Evolutionary conservation across 2,888 invertebrate species (phyloP), one percentile per base, ranked within the genome.

Genomic region (Ormia ochracea): DNA sequence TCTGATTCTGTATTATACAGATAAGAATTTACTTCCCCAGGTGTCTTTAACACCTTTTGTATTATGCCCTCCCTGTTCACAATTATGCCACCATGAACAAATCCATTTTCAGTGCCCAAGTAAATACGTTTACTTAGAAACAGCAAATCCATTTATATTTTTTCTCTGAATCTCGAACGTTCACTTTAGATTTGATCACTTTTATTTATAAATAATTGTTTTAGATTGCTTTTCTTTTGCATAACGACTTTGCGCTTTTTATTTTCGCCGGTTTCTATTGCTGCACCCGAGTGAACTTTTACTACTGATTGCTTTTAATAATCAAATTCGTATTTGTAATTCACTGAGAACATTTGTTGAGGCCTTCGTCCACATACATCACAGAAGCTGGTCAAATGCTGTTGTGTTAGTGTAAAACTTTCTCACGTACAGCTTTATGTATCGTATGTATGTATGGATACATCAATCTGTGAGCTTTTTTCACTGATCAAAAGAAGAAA

Each of bases 41-140:
- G 84, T 45, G 90, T 90, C 36, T 88, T 90, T 3, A 93, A 84
- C 36, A 94, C 83, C 83, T 31, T 83, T 76, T 90, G 87, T 82
- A 94, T 93, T 82, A 91, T 91, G 14, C 93, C 94, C 85, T 91
- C 88, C 1, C 85, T 85, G 59, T 88, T 86, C 21, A 93, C 92
- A 36, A 94, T 87, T 80, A 94, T 91, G 26, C 92, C 93, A 45
- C 93, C 94, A 78, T 92, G 90, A 14, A 91, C 85, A 58, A 93
- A 90, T 50, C 89, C 89, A 70, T 90, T 88, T 81, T 91, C 85
- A n/a, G 78, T 82, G 76, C 87, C 89, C 58, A 93, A 90, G 61
- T 92, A 91, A 36, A 94, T 90, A 69, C 88, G 85, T 79, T 85
- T 88, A 82, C 90, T 89, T 28, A 90, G 82, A 59, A 89, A 90